phyloP scores from a whole-genome alignment of 1,140 invertebrate species.

The Cotesia typhae region DNA sequence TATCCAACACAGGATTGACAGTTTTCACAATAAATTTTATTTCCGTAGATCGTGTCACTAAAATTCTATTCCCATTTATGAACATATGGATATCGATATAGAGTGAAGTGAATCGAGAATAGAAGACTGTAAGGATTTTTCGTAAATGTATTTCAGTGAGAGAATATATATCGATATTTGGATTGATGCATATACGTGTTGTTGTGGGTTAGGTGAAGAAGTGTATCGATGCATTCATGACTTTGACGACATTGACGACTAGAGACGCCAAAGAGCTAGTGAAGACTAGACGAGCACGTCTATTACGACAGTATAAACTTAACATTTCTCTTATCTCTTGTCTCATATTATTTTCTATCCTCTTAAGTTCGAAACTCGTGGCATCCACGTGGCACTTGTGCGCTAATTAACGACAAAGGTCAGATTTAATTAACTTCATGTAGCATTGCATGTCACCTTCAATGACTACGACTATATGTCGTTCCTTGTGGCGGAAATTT shows the following conservation, averaged over 20 bases:
- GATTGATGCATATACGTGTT: neutral
- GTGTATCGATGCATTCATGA: neutral
- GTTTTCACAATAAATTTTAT: slow-evolving; percentile 19
- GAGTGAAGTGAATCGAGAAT: neutral
- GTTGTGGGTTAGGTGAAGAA: neutral
- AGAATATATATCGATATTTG: neutral
- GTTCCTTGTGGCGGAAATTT: neutral
- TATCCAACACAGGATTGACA: neutral
- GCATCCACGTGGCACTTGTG: slow-evolving; percentile 33
- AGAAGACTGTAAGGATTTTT: neutral
- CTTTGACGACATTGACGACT: neutral
- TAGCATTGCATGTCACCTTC: slow-evolving; percentile 27
- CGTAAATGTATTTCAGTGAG: slow-evolving; percentile 2
- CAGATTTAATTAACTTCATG: slow-evolving; percentile 36
- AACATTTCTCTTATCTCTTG: neutral
- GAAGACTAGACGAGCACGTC: neutral
- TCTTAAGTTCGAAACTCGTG: neutral
- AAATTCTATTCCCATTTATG: slow-evolving; percentile 7
- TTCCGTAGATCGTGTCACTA: slow-evolving; percentile 13
- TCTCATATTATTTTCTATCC: neutral
- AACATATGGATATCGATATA: too few species aligned
- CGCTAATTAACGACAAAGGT: slow-evolving; percentile 42
- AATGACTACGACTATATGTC: slow-evolving; percentile 1
- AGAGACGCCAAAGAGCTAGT: neutral
- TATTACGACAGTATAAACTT: neutral